A percentile compares a stretch with the other conserved stretches of the same genome.
Evolutionary conservation across 2,888 invertebrate species (phyloP).

Genomic region (Parnassius smintheus): DNA sequence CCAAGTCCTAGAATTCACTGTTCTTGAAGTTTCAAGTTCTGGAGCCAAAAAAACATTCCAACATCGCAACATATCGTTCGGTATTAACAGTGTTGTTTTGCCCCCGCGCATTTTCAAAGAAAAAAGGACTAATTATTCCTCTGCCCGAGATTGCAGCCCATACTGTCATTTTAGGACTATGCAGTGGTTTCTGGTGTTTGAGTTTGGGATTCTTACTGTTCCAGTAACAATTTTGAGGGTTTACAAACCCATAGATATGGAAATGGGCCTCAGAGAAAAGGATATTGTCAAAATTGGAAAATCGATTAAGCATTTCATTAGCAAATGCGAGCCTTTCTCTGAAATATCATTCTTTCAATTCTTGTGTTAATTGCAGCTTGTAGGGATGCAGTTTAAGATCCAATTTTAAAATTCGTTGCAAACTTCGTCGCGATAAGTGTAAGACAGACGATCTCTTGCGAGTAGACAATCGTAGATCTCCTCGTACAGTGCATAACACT

Average conservation of each 20-base stretch:
- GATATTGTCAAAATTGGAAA: too few relatives aligned
- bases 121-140: neutral
- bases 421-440: neutral
- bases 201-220: neutral
- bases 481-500: neutral
- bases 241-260: neutral
- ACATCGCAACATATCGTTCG: neutral
- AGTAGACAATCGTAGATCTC: neutral
- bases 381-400: neutral
- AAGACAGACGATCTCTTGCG: neutral
- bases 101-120: slow-evolving; percentile 1
- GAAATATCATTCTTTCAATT: neutral
- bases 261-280: neutral
- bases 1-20: too few relatives aligned
- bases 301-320: neutral
- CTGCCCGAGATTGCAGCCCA: neutral
- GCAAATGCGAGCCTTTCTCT: neutral
- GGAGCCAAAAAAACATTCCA: neutral
- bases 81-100: neutral
- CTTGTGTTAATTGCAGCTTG: neutral
- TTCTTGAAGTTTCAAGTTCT: too few relatives aligned
- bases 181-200: neutral
- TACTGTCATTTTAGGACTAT: too few relatives aligned
- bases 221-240: neutral
- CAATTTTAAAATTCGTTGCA: neutral